These are phyloP conservation scores for Aulostomus chinensis DNA, from an alignment of 2,797 vertebrate species.

Conservation along the genomic window DNA sequence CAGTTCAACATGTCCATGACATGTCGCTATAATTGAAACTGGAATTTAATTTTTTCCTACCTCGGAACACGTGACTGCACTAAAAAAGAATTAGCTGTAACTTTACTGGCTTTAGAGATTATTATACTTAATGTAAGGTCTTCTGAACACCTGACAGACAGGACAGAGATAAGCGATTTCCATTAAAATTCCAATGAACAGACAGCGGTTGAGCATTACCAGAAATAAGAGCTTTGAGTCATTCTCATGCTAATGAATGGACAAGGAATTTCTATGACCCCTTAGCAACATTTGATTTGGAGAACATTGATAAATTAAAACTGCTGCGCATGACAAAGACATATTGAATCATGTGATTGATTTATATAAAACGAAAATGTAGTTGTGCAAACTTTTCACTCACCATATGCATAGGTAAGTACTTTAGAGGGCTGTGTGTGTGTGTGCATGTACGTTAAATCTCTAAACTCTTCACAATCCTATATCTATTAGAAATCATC, in stretches of 20 bases:
- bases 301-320: constrained; percentile 70
- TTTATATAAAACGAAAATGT: too few relatives aligned
- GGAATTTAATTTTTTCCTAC: constrained; percentile 58
- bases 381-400: constrained; percentile 13
- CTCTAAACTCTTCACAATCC: too few relatives aligned
- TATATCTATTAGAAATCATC: too few relatives aligned
- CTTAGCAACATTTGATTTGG: constrained; percentile 60
- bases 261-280: constrained; percentile 55
- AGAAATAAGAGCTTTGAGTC: constrained; percentile 71
- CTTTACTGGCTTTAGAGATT: constrained; percentile 76
- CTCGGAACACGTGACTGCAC: constrained; percentile 61
- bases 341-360: constrained; percentile 17
- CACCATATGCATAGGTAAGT: neutral
- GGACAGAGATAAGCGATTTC: constrained; percentile 73
- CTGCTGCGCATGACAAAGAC: constrained; percentile 21
- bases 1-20: constrained; percentile 37
- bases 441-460: constrained; percentile 4
- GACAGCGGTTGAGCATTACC: constrained; percentile 57
- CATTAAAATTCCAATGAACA: constrained; percentile 74
- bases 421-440: neutral
- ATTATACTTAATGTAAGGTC: constrained; percentile 73
- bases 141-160: constrained; percentile 77
- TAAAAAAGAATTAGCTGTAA: constrained; percentile 80
- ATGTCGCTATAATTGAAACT: constrained; percentile 68
- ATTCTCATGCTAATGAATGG: constrained; percentile 70